These are phyloP conservation scores for Muntiacus reevesi DNA, from an alignment of 2,113 vertebrate genomes.

Conservation along the genomic window DNA sequence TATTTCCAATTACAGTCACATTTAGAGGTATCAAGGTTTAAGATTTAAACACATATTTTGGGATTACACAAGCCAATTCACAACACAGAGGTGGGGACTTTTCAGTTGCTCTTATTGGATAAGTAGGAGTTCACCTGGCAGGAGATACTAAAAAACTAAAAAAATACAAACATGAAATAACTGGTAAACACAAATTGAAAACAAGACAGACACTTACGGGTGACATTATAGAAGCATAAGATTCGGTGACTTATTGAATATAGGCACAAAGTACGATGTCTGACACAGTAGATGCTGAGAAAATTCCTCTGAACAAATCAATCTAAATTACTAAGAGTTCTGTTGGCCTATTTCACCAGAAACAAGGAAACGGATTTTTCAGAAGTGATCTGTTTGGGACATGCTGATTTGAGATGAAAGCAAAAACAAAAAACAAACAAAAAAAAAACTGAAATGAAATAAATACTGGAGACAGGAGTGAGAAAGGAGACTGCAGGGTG, in stretches of 20 bases:
- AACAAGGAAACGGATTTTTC: conserved; percentile 11
- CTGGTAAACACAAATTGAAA: neutral
- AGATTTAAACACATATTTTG: neutral
- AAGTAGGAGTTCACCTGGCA: neutral
- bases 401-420: neutral
- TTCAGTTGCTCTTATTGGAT: neutral
- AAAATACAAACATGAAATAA: neutral
- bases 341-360: neutral
- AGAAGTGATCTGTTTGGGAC: neutral
- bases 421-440: neutral
- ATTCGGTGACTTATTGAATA: neutral
- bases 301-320: neutral
- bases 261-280: neutral
- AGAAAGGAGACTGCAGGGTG: neutral
- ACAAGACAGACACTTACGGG: neutral
- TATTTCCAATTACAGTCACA: neutral
- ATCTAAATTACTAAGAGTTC: neutral
- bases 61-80: neutral
- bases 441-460: neutral
- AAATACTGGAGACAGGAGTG: neutral
- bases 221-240: neutral
- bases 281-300: neutral
- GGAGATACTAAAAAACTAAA: neutral
- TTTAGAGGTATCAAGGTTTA: neutral
- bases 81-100: neutral